phyloP scores from a whole-genome alignment of 2,888 invertebrate genomes.

The Theretra japonica region DNA sequence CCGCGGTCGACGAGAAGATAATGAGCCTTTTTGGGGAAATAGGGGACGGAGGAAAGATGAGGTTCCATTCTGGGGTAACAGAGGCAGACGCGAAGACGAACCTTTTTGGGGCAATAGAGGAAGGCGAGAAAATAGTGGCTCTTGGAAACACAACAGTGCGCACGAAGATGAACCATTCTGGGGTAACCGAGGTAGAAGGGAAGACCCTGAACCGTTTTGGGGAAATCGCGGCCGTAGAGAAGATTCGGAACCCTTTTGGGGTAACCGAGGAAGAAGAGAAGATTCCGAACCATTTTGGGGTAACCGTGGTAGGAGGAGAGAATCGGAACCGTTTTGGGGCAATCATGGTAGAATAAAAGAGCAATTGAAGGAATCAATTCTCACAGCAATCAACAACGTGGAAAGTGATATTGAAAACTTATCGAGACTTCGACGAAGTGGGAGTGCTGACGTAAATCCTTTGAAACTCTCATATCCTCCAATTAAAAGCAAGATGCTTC shows the following conservation, averaged over 20 bases:
- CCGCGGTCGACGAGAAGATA: slow-evolving; percentile 57
- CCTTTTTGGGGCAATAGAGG: slow-evolving; percentile 50
- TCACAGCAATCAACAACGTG: slow-evolving; percentile 58
- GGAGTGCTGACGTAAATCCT: slow-evolving; percentile 41
- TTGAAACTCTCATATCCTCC: slow-evolving; percentile 56
- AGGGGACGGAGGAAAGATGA: slow-evolving; percentile 48
- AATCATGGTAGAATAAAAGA: slow-evolving; percentile 58
- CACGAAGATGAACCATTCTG: slow-evolving; percentile 59
- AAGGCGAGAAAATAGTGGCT: slow-evolving; percentile 35
- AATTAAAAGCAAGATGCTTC: slow-evolving; percentile 40
- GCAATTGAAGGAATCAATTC: slow-evolving; percentile 58
- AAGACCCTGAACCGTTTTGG: slow-evolving; percentile 64
- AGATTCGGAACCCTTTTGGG: slow-evolving; percentile 64
- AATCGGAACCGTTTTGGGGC: slow-evolving; percentile 55
- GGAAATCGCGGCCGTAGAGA: slow-evolving; percentile 57
- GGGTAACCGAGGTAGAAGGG: slow-evolving; percentile 64
- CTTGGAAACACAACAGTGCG: slow-evolving; percentile 34
- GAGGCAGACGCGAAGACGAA: slow-evolving; percentile 44
- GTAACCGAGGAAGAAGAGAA: slow-evolving; percentile 65
- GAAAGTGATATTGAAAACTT: slow-evolving; percentile 61
- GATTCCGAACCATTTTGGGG: slow-evolving; percentile 77
- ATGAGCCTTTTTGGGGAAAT: slow-evolving; percentile 58
- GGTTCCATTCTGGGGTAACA: slow-evolving; percentile 53
- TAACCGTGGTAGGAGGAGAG: slow-evolving; percentile 67
- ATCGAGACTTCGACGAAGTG: slow-evolving; percentile 54